Percentiles rank a stretch among this genome's conserved stretches.
phyloP scores from a whole-genome alignment of 2,888 invertebrate species.

The Pollenia angustigena region DNA sequence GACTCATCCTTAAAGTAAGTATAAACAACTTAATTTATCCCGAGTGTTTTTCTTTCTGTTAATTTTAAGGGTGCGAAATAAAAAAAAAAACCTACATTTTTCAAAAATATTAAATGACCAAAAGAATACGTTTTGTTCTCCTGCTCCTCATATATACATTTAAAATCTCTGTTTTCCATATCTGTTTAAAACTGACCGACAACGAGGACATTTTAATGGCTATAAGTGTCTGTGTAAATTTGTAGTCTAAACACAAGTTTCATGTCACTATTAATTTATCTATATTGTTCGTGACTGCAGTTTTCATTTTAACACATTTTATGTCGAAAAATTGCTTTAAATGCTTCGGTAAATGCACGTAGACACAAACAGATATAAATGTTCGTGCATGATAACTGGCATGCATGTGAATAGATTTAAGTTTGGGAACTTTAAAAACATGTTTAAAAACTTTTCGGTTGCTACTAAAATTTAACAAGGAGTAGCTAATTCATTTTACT shows the following conservation, averaged over 20 bases:
- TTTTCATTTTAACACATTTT: slow-evolving; percentile 6
- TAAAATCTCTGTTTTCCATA: background rate
- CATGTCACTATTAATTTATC: slow-evolving; percentile 42
- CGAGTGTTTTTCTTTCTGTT: no score
- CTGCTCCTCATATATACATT: no score
- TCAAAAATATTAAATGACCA: no score
- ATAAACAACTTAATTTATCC: no score
- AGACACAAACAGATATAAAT: background rate
- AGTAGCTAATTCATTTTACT: background rate
- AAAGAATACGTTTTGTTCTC: no score
- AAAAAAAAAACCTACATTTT: no score
- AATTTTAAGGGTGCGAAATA: no score
- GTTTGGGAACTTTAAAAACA: slow-evolving; percentile 3
- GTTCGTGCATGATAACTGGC: background rate
- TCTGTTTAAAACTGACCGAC: background rate
- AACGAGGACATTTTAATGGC: background rate
- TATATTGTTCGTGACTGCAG: slow-evolving; percentile 42
- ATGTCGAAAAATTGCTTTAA: background rate
- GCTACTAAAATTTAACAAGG: background rate
- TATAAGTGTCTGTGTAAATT: background rate
- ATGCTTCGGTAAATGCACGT: background rate
- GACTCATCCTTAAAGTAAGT: no score
- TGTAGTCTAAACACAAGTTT: slow-evolving; percentile 8
- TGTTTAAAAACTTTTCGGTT: background rate
- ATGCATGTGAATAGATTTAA: background rate